Evolutionary conservation across 2,888 invertebrate species (phyloP).

Genomic region (Rhogogaster chlorosoma): DNA sequence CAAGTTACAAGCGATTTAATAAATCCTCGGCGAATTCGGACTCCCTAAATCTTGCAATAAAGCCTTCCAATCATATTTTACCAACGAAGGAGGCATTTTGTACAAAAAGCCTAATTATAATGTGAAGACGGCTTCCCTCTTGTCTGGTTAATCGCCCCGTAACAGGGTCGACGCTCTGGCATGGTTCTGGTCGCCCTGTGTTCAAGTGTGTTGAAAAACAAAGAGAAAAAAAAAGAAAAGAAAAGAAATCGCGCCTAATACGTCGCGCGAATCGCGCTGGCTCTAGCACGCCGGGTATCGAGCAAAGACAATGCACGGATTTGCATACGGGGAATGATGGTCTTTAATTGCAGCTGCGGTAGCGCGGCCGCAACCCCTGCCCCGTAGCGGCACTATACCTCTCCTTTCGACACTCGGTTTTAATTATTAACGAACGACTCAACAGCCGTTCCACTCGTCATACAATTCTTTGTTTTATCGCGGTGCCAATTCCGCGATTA

Average conservation of each 20-base stretch:
- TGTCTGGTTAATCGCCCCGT: background rate
- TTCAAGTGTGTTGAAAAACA: background rate
- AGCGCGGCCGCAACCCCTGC: constrained; percentile 50
- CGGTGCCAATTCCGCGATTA: background rate
- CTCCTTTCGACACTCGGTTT: constrained; percentile 26
- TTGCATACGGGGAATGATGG: constrained; percentile 58
- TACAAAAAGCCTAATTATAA: background rate
- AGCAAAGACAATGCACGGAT: constrained; percentile 64
- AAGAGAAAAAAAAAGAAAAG: background rate
- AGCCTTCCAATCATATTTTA: background rate
- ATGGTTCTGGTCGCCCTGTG: background rate
- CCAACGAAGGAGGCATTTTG: too few relatives aligned
- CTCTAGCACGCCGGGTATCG: background rate
- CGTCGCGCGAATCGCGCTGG: constrained; percentile 44
- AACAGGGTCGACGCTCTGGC: background rate
- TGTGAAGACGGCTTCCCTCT: background rate
- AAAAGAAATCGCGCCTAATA: constrained; percentile 48
- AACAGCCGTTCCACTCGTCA: background rate
- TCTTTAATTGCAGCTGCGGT: constrained; percentile 62
- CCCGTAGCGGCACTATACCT: background rate
- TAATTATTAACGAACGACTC: constrained; percentile 21
- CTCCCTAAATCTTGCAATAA: background rate
- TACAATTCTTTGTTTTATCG: constrained; percentile 20
- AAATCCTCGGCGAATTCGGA: background rate
- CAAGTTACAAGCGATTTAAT: background rate